phyloP scores from a whole-genome alignment of 1,140 invertebrate species.

The Atta colombica region DNA sequence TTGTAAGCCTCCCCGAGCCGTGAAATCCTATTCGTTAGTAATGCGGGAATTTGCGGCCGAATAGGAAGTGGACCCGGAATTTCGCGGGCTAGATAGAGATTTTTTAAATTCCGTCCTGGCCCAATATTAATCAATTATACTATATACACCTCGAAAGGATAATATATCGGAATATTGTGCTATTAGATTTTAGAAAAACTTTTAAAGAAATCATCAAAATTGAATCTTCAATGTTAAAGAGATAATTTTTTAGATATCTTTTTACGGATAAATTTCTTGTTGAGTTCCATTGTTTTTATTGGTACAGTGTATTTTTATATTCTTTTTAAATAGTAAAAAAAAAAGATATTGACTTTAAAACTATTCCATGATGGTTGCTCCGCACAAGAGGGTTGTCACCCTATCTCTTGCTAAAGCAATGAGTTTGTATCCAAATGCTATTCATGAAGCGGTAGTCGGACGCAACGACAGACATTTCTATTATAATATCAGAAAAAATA shows the following conservation, averaged over 20 bases:
- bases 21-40: slow-evolving; percentile 73
- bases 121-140: neutral
- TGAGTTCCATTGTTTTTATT: neutral
- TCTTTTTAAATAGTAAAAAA: slow-evolving; percentile 19
- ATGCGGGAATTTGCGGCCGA: slow-evolving; percentile 56
- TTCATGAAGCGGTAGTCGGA: slow-evolving; percentile 73
- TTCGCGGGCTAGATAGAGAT: slow-evolving; percentile 22
- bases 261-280: neutral
- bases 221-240: neutral
- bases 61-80: slow-evolving; percentile 71
- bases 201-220: neutral
- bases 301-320: slow-evolving; percentile 45
- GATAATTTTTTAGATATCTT: neutral
- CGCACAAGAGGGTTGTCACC: slow-evolving; percentile 46
- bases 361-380: slow-evolving; percentile 27
- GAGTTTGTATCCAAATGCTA: slow-evolving; percentile 84
- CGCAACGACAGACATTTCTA: slow-evolving; percentile 73
- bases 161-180: neutral
- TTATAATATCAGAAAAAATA: slow-evolving; percentile 71
- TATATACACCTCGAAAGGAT: neutral
- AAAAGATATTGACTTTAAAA: slow-evolving; percentile 18
- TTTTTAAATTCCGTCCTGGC: neutral
- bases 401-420: slow-evolving; percentile 70
- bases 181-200: neutral
- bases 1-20: slow-evolving; percentile 77